Conservation (phyloP, 2,797 vertebrate species). For the Cyclura pinguis region DNA sequence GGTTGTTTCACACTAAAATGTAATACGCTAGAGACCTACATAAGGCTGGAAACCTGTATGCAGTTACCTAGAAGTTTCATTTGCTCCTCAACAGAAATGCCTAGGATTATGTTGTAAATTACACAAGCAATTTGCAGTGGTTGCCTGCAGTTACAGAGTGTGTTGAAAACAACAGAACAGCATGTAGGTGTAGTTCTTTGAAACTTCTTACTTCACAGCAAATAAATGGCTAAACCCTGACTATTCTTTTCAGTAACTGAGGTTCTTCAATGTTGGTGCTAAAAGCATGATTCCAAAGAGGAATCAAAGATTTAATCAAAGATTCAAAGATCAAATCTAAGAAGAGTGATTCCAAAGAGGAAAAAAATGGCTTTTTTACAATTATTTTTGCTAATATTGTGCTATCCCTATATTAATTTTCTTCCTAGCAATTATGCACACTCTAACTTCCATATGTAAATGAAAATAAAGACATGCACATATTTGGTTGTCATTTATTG, state of each 20-base stretch:
- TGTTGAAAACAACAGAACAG: not conserved
- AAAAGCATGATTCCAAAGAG: not conserved
- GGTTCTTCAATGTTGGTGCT: conserved; percentile 5
- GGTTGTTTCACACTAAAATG: too few species aligned
- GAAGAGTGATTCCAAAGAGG: not conserved
- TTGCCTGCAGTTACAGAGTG: not conserved
- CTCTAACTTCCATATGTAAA: not conserved
- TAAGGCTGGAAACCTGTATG: too few species aligned
- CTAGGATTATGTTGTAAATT: not conserved
- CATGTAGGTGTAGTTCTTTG: not conserved
- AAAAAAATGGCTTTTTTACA: not conserved
- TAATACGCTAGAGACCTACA: too few species aligned
- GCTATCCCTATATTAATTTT: not conserved
- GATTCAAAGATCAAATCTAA: too few species aligned
- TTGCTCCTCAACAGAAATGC: not conserved
- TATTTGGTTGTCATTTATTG: not conserved
- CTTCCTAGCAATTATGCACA: not conserved
- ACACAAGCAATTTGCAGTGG: not conserved
- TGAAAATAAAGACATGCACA: not conserved
- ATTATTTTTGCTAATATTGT: not conserved
- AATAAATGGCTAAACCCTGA: not conserved
- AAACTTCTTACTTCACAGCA: not conserved
- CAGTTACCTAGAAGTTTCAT: not conserved
- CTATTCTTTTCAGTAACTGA: not conserved
- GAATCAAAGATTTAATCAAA: not conserved